Conservation (phyloP, 1,140 invertebrate genomes). For the Apocrypta bakeri region DNA sequence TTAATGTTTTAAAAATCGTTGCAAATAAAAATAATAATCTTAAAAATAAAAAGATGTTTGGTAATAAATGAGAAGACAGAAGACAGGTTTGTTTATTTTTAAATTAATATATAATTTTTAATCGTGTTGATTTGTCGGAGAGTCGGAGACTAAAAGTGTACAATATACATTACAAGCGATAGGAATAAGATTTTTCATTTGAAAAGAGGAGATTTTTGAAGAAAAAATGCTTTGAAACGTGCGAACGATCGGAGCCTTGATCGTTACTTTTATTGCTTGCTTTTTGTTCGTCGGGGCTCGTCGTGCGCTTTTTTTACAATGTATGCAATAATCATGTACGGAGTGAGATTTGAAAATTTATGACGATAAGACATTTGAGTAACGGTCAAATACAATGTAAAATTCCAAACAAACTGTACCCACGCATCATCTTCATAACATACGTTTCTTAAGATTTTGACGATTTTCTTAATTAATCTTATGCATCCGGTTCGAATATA, state of each 20-base stretch:
- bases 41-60: not conserved
- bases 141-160: constrained; percentile 66
- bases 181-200: constrained; percentile 67
- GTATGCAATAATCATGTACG: constrained; percentile 33
- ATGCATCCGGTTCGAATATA: too few species aligned
- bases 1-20: too few species aligned
- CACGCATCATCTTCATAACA: not conserved
- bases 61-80: constrained; percentile 55
- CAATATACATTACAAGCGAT: constrained; percentile 74
- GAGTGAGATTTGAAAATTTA: constrained; percentile 21
- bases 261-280: constrained; percentile 62
- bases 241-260: constrained; percentile 59
- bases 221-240: constrained; percentile 55
- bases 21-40: not conserved
- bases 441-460: not conserved
- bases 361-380: not conserved
- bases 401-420: not conserved
- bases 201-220: constrained; percentile 38
- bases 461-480: not conserved
- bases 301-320: constrained; percentile 53
- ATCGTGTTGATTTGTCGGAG: constrained; percentile 67
- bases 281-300: constrained; percentile 53
- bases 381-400: constrained; percentile 11
- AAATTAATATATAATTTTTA: constrained; percentile 75
- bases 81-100: constrained; percentile 69